A percentile compares a stretch with the other conserved stretches of the same genome.
Conservation (phyloP, 2,888 invertebrate genomes). For the Carabus problematicus region DNA sequence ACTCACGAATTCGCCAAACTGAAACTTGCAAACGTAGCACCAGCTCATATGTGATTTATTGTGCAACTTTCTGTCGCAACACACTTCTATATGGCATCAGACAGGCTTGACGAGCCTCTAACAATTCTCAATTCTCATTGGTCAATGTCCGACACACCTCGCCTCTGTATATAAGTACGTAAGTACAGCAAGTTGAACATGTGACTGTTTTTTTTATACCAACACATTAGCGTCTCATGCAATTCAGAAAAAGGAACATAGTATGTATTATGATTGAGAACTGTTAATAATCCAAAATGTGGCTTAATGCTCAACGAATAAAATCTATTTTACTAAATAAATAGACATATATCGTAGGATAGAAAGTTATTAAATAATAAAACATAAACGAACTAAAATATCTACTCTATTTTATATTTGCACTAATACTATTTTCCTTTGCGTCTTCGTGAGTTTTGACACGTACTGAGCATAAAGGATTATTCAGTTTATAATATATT, state of each 20-base stretch:
- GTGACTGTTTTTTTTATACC: background rate
- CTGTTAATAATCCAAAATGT: no score
- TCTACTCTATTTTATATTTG: no score
- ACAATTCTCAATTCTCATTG: constrained; percentile 16
- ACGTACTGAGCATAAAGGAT: no score
- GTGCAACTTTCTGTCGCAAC: constrained; percentile 34
- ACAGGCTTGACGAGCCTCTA: constrained; percentile 19
- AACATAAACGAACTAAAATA: no score
- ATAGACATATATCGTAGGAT: no score
- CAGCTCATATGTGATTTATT: constrained; percentile 9
- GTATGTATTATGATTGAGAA: background rate
- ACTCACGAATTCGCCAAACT: background rate
- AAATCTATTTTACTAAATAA: no score
- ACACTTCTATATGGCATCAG: constrained; percentile 31
- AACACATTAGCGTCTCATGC: background rate
- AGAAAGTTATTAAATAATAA: no score
- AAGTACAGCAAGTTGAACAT: constrained; percentile 14
- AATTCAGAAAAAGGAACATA: background rate
- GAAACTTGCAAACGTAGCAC: no score
- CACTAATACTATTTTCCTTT: no score
- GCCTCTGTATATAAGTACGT: background rate
- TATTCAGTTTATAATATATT: no score
- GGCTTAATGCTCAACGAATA: no score
- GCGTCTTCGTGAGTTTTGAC: no score
- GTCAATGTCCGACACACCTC: constrained; percentile 21